phyloP scores from a whole-genome alignment of 2,888 invertebrate genomes.

The Lysandra bellargus region DNA sequence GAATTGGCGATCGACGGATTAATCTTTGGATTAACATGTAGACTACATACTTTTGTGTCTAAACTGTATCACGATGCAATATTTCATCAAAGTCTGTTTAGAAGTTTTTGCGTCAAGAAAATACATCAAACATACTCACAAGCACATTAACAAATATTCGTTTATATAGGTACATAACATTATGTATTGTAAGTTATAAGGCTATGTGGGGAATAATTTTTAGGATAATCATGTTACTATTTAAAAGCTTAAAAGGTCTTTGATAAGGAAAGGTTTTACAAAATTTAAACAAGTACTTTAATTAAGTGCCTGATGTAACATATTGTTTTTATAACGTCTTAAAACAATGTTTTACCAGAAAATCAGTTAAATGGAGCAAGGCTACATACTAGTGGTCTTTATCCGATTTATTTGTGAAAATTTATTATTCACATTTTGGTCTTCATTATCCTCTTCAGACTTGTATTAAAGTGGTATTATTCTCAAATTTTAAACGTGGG shows the following conservation, averaged over 20 bases:
- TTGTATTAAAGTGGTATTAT: neutral
- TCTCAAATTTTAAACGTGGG: too few relatives aligned
- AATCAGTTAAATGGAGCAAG: neutral
- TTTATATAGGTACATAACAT: too few relatives aligned
- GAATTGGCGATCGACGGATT: too few relatives aligned
- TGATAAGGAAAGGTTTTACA: neutral
- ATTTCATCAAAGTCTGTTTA: too few relatives aligned
- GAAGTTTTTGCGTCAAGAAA: neutral
- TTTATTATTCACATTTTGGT: neutral
- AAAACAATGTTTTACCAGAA: neutral
- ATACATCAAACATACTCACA: too few relatives aligned
- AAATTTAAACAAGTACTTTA: neutral
- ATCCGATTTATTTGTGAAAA: neutral
- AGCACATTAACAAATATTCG: neutral
- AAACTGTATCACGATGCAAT: too few relatives aligned
- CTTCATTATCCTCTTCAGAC: neutral
- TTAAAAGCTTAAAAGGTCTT: neutral
- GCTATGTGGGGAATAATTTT: neutral
- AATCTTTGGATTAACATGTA: too few relatives aligned
- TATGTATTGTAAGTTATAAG: neutral
- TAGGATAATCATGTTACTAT: neutral
- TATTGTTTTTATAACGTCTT: neutral
- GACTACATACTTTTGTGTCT: too few relatives aligned
- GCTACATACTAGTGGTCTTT: neutral
- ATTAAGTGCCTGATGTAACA: constrained; percentile 4